Percentiles rank a stretch among this genome's conserved stretches.
phyloP scores from a whole-genome alignment of 2,888 invertebrate genomes.

The Halocaridina rubra region DNA sequence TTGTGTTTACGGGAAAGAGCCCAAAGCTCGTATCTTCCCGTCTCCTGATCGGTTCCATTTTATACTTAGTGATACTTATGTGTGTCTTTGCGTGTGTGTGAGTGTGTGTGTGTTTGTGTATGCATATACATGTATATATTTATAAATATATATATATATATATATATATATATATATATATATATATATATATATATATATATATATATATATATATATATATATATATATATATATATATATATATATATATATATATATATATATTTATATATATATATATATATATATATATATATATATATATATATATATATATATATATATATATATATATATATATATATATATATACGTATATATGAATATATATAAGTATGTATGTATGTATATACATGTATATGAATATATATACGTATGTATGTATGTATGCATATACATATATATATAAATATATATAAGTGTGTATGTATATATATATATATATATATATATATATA shows the following conservation, averaged over 20 bases:
- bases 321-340: constrained; percentile 33
- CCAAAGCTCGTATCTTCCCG: no score
- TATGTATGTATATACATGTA: neutral
- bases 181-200: neutral
- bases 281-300: constrained; percentile 32
- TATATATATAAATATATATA: neutral
- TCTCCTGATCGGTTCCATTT: no score
- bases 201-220: neutral
- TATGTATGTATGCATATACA: neutral
- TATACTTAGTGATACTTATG: no score
- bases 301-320: constrained; percentile 33
- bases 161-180: neutral
- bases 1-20: no score
- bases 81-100: no score
- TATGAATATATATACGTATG: neutral
- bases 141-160: neutral
- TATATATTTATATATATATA: constrained; percentile 9
- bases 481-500: neutral
- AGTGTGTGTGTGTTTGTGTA: neutral
- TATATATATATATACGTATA: constrained; percentile 19
- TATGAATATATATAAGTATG: constrained; percentile 6
- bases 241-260: constrained; percentile 3
- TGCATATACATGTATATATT: neutral
- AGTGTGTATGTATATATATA: neutral
- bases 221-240: neutral